Evolutionary conservation across 2,797 vertebrate genomes (phyloP).

Genomic region (Acanthurus leucopareius): DNA sequence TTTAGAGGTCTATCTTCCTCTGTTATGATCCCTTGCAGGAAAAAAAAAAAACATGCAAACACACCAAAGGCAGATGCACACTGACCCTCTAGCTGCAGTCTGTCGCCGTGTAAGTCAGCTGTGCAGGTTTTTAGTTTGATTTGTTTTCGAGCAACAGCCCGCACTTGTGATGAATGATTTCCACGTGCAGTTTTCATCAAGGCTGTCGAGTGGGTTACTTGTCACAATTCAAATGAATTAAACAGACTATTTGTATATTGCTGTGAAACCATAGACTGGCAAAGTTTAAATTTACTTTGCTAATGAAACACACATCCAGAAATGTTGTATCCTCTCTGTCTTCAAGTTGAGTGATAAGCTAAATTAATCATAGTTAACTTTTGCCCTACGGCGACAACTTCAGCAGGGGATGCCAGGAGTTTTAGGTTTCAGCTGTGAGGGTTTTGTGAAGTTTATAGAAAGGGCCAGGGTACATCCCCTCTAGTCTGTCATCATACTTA

Average conservation of each 20-base stretch:
- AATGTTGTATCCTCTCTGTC: slow-evolving; percentile 35
- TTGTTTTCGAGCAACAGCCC: slow-evolving; percentile 41
- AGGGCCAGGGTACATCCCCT: slow-evolving; percentile 73
- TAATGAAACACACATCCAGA: slow-evolving; percentile 57
- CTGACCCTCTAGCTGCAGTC: slow-evolving; percentile 54
- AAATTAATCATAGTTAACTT: slow-evolving; percentile 68
- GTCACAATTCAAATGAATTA: slow-evolving; percentile 40
- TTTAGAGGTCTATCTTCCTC: slow-evolving; percentile 67
- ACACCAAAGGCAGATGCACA: slow-evolving; percentile 47
- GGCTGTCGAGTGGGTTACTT: slow-evolving; percentile 9
- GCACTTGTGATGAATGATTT: slow-evolving; percentile 62
- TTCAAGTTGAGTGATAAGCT: slow-evolving; percentile 60
- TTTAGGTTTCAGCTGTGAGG: slow-evolving; percentile 73
- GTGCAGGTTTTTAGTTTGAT: slow-evolving; percentile 53
- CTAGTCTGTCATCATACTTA: slow-evolving; percentile 84
- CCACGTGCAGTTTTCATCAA: slow-evolving; percentile 44
- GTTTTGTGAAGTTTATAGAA: slow-evolving; percentile 77
- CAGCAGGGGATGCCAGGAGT: slow-evolving; percentile 65
- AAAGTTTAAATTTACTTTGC: slow-evolving; percentile 44
- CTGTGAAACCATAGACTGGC: slow-evolving; percentile 21
- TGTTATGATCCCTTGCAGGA: slow-evolving; percentile 62
- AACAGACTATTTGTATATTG: slow-evolving; percentile 43
- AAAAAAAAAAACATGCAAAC: slow-evolving; percentile 67
- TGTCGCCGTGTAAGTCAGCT: slow-evolving; percentile 43
- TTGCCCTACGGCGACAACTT: slow-evolving; percentile 65